Evolutionary conservation across 2,888 invertebrate species (phyloP).

Genomic region (Lysandra bellargus): DNA sequence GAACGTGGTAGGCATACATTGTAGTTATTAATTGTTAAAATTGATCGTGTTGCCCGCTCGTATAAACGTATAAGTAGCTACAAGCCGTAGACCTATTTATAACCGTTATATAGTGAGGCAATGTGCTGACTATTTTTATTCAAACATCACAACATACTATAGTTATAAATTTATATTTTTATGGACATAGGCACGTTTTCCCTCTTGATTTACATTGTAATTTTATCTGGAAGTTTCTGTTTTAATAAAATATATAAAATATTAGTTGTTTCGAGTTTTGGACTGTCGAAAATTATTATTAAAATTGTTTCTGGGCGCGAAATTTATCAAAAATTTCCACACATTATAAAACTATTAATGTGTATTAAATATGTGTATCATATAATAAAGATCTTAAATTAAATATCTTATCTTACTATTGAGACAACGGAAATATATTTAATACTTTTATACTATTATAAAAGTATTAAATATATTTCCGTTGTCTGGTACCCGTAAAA

Average conservation of each 20-base stretch:
- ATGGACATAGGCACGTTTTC: conserved; percentile 5
- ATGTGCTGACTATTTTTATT: conserved; percentile 27
- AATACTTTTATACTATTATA: too few species aligned
- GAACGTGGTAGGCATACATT: conserved; percentile 17
- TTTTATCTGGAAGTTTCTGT: neutral
- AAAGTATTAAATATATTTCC: too few species aligned
- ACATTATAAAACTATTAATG: neutral
- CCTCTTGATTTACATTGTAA: conserved; percentile 7
- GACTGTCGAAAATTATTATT: neutral
- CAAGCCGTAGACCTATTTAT: conserved; percentile 18
- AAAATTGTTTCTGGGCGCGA: neutral
- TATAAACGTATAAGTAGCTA: conserved; percentile 1
- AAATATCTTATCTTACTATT: too few species aligned
- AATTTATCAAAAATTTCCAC: neutral
- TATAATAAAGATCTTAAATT: too few species aligned
- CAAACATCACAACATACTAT: conserved; percentile 20
- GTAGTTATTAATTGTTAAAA: conserved; percentile 23
- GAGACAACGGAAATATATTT: too few species aligned
- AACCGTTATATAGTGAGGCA: conserved; percentile 20
- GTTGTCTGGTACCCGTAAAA: too few species aligned
- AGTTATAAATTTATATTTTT: conserved; percentile 19
- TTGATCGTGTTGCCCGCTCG: conserved; percentile 2
- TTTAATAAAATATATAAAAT: conserved; percentile 1
- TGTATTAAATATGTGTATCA: too few species aligned
- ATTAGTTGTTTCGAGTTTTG: neutral